Evolutionary conservation across 2,113 vertebrate genomes (phyloP).

Genomic region (Mirounga angustirostris): DNA sequence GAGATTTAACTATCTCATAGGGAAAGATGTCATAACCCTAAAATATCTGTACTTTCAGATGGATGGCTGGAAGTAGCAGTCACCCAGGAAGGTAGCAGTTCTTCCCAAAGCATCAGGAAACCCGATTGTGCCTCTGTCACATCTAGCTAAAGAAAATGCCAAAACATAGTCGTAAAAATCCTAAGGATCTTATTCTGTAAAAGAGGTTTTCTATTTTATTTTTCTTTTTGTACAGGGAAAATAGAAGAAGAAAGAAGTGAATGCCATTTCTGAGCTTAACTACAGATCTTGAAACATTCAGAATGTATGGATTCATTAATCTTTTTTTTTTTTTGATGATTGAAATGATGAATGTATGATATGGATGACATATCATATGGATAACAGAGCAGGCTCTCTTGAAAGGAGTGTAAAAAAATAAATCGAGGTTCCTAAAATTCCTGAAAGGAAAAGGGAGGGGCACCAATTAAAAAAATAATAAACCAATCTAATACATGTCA

Average conservation of each 20-base stretch:
- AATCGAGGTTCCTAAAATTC: neutral
- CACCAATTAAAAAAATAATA: neutral
- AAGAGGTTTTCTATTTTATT: neutral
- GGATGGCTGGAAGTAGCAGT: neutral
- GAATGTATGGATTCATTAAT: slow-evolving; percentile 4
- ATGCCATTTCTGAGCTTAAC: neutral
- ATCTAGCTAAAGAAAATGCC: neutral
- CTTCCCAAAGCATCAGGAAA: neutral
- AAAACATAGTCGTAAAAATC: neutral
- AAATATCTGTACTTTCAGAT: neutral
- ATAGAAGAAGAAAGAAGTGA: neutral
- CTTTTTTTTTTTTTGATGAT: neutral
- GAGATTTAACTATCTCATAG: neutral
- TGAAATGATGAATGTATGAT: neutral
- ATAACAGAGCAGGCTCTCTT: neutral
- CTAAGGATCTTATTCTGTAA: neutral
- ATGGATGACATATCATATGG: neutral
- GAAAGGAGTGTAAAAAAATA: neutral
- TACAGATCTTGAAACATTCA: neutral
- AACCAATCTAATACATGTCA: neutral
- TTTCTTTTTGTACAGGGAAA: neutral
- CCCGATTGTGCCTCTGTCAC: neutral
- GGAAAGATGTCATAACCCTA: neutral
- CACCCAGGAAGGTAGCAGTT: neutral
- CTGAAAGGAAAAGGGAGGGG: neutral